Base-by-base conservation (phyloP, 53 echinoderm and acorn worm species). In the Henricia sp. region DNA sequence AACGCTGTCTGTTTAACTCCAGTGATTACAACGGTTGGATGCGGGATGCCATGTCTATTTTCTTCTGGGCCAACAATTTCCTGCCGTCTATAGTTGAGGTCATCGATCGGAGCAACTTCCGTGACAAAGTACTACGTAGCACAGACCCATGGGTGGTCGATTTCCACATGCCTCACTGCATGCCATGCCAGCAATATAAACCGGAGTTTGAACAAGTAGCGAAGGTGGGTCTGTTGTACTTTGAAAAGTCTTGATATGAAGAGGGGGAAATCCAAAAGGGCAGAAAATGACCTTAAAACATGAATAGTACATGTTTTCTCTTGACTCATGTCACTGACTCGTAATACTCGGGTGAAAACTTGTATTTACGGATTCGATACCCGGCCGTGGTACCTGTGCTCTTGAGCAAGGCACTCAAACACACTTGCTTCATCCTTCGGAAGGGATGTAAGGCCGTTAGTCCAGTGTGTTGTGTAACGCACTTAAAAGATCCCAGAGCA, bases 161-260 rank as follows among this genome's bases (percentile, higher is more conserved):
- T 41, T 97, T 91, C 82, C 94, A 97, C 65, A 90, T 92, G 24
- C 94, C 97, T 0, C 95, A 90, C 86, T 97, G 97, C 46, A 94
- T 92, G 46, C 97, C 97, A 0, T 97, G 97, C 44, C 84, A 90
- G 74, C 69, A 89, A 28, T 97, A 88, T 62, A 91, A 94, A 89
- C 97, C 97, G 3, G 75, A 88, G 19, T 91, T 92, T 76, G 97
- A 97, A 67, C 74, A 94, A 51, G 76, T 92, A 19, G 97, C 92
- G 17, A 91, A 83, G 91, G 95, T 95, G 29, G 51, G 85, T 71
- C 32, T 12, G 2, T 73, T 26, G 11, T 29, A 19, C 40, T 40
- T 11, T 68, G 34, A 10, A 30, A 9, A 68, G 14, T 8, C 8
- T 10, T 46, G n/a, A n/a, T n/a, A n/a, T n/a, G n/a, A n/a, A n/a